Evolutionary conservation across 2,888 invertebrate species (phyloP).

Genomic region (Dione vanillae): DNA sequence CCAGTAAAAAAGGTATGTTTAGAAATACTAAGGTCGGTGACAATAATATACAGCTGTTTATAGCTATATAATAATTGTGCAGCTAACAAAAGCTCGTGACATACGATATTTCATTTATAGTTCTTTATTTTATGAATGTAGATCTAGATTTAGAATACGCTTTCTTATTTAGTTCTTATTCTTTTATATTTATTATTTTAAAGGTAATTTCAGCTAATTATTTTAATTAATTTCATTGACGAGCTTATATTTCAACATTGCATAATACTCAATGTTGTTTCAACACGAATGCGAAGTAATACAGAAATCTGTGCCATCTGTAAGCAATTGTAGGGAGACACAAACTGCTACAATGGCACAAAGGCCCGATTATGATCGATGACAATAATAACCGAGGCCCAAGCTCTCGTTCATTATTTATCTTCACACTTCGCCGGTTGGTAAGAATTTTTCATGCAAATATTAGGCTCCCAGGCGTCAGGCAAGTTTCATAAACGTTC

Average conservation of each 20-base stretch:
- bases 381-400: slow-evolving; percentile 65
- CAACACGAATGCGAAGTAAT: slow-evolving; percentile 9
- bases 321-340: slow-evolving; percentile 36
- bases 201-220: not conserved
- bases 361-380: slow-evolving; percentile 63
- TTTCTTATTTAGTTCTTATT: too few relatives aligned
- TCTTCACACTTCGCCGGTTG: slow-evolving; percentile 67
- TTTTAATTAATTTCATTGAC: not conserved
- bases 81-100: too few relatives aligned
- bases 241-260: not conserved
- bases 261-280: not conserved
- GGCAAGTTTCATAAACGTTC: slow-evolving; percentile 50
- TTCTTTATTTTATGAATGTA: not conserved
- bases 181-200: not conserved
- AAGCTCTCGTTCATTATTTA: slow-evolving; percentile 69
- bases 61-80: not conserved
- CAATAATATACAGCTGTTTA: slow-evolving; percentile 12
- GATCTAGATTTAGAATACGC: too few relatives aligned
- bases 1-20: slow-evolving; percentile 13
- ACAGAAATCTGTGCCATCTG: slow-evolving; percentile 34
- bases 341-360: slow-evolving; percentile 40
- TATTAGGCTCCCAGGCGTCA: slow-evolving; percentile 55
- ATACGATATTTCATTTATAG: not conserved
- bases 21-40: slow-evolving; percentile 19
- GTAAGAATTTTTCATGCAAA: slow-evolving; percentile 72